Base-by-base conservation (phyloP, 2,888 invertebrate species). In the Prosopocoilus inquinatus region DNA sequence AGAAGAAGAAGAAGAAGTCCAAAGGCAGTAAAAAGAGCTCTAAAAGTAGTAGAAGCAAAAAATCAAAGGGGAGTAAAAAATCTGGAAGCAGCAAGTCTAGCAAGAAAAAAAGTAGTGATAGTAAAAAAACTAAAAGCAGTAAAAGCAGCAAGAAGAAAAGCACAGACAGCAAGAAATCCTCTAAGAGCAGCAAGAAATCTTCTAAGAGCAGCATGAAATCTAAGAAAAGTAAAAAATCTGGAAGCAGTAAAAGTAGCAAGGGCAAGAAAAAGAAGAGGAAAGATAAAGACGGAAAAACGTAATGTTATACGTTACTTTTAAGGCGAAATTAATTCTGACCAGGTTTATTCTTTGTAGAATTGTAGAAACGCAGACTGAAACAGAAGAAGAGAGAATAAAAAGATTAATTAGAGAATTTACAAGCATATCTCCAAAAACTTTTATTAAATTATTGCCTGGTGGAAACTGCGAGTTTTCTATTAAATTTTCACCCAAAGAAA, bases 401-500 rank as follows among this genome's bases (percentile, higher is more conserved):
- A 47, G 62, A 3, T 45, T 71, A 3, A 50, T 62, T 2, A 60
- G 69, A 7, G 58, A 65, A 12, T 58, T 55, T 8, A 28, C 78
- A 11, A 61, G 62, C 16, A 64, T 80, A 48, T 54, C 67, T 3
- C 77, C 80, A 2, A 65, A 64, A 12, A 66, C 64, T 4, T 57
- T 62, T 45, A 56, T 72, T 2, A 59, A 56, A 58, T 60, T 80
- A 33, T 62, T 61, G 34, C 71, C 79, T 0, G 67, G 70, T 13
- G 71, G 71, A 54, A 73, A 66, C n/a, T 53, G 65, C 9, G 73
- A 75, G 44, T 65, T 79, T 44, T 55, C 66, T 4, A 61, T 81
- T 0, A 75, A 68, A 44, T 79, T 75, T 59, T 66, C 65, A 35
- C 77, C 80, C 9, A 67, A 59, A 3, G 62, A 67, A 58, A 66